These are phyloP conservation scores for Isurus oxyrinchus DNA, from an alignment of 2,113 vertebrate genomes.

Conservation along the genomic window DNA sequence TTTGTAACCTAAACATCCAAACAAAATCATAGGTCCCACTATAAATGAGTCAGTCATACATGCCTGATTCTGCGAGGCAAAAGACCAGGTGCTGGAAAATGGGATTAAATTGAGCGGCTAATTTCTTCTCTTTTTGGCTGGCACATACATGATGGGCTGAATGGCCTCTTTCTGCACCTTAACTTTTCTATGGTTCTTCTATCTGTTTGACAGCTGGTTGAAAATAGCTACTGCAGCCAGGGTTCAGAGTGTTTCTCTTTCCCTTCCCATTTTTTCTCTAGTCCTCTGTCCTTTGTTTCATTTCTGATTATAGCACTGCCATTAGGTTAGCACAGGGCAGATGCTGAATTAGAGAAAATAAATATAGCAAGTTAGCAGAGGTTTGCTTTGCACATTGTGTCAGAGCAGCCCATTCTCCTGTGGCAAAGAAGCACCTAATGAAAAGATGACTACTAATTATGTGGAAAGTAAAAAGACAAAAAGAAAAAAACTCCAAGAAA, in stretches of 20 bases:
- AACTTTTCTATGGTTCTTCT: no score
- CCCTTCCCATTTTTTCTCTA: not conserved
- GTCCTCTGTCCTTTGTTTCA: not conserved
- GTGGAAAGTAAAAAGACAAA: not conserved
- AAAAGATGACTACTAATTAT: not conserved
- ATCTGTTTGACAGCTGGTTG: not conserved
- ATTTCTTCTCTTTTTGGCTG: no score
- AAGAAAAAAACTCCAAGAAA: not conserved
- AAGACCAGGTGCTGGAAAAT: no score
- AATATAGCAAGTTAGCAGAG: not conserved
- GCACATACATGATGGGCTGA: no score
- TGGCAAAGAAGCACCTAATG: not conserved
- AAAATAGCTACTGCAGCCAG: not conserved
- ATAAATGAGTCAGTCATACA: not conserved
- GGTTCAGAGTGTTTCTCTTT: not conserved
- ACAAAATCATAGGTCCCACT: not conserved
- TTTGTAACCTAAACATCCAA: not conserved
- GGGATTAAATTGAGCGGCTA: no score
- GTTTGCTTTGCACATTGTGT: not conserved
- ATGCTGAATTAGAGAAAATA: not conserved
- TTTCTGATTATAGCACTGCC: not conserved
- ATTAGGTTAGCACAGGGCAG: not conserved
- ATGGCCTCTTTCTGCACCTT: no score
- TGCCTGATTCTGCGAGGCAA: not conserved
- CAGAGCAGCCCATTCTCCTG: not conserved